Evolutionary conservation across 2,888 invertebrate genomes (phyloP), one percentile per base, ranked within the genome.

Genomic region (Harpagoxenus sublaevis): DNA sequence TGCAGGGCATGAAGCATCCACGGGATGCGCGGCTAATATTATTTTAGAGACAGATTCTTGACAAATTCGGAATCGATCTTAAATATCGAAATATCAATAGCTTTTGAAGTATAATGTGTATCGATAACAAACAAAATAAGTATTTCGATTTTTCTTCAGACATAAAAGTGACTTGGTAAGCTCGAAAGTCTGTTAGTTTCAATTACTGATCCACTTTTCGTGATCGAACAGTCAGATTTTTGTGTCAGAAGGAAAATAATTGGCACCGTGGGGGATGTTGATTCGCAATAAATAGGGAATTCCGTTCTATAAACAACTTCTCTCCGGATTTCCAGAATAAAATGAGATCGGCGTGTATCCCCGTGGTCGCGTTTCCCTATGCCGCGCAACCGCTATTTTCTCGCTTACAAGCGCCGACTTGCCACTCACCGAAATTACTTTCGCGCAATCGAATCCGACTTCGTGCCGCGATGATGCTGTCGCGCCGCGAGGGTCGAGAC

Each of bases 341-440:
- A 81, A 73, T 73, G 60, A 81, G 73, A 48, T 39, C 73, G 48
- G 18, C 35, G 28, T 35, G 35, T 57, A 48, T 15, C 48, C 73
- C 73, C 60, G 48, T 35, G 57, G 57, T 9, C 3, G 15, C 51
- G 53, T 68, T 60, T 79, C 57, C 57, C 73, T 68, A 55, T 51
- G 53, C 18, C 45, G n/a, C 71, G 23, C 35, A 42, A 48, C 45
- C 57, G 57, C 45, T 48, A 57, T 71, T 71, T 73, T 79, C 73
- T 73, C 79, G 28, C 79, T 81, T 81, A 60, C 79, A 73, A 79
- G 45, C 79, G 23, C 23, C 71, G 79, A 81, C 73, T 73, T 81
- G 73, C 79, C 79, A 81, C 79, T 81, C 79, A 81, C 79, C 48
- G 60, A 81, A 81, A 81, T 81, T 81, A 81, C 79, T 81, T 81